Base-by-base conservation (phyloP, 30 jellyfish, hydroid and myxozoan species). In the Aurelia sp. region DNA sequence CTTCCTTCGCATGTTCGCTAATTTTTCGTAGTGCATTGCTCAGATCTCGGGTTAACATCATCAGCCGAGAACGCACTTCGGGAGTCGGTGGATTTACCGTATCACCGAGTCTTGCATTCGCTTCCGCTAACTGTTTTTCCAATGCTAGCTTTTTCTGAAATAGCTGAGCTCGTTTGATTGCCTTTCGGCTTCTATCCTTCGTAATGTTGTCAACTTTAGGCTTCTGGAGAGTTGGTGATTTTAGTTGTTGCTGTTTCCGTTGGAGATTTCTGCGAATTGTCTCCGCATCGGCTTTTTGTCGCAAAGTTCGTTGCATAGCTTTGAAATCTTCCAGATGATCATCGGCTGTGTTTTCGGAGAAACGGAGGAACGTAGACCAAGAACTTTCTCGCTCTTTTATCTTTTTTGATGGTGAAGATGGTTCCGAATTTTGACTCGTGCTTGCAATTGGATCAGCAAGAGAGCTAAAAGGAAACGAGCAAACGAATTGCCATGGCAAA, bases 131-230 rank as follows among this genome's bases (percentile, higher is more conserved):
- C 63, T 93, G 98, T 53, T 82, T 93, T 47, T 87, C 98, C n/a
- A 74, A 67, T 75, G 76, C 74, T 47, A 67, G 65, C 51, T 92
- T 92, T 35, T 91, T 92, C 77, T 93, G 98, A 30, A 82, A 66
- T 13, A 88, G 78, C 68, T 93, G 98, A 35, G 98, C 98, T 41
- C 91, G 88, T 65, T 93, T 93, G n/a, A 93, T 55, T 44, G 98
- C 96, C 51, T 97, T 82, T 53, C 83, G 80, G 88, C 97, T 93
- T 11, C 92, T 76, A 47, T 80, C 91, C 77, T 93, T 93, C 13
- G 70, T 86, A 67, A 59, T 66, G 33, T 20, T 75, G 9, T 85
- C 95, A 20, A 35, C 73, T 63, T 74, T 71, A 62, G 74, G 79
- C 66, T 69, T 82, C 61, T 76, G 60, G n/a, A 62, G 19, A n/a